Evolutionary conservation across 1,140 invertebrate species (phyloP), one percentile per base, ranked within the genome.

Genomic region (Aphis craccivora): DNA sequence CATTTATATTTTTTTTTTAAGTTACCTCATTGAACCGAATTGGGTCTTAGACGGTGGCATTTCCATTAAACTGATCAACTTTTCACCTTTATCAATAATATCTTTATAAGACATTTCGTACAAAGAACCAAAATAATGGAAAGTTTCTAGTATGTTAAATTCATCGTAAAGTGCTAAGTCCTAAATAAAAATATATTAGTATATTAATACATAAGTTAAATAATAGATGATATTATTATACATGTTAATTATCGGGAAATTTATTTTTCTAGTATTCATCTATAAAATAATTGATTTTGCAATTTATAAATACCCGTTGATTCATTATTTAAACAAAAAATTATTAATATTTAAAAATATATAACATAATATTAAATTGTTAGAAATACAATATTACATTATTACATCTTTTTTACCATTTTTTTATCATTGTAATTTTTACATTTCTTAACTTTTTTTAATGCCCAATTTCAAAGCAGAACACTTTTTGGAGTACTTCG

Each of bases 101-200:
- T 92, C 53, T 22, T 76, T 14, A 11, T 86, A 92, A 30, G 90
- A 60, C 93, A 94, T 94, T 35, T 91, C 90, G 84, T 94, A 94
- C 23, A 94, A 76, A 37, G 89, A 91, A 1, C 93, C 93, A 25
- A 94, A 94, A 92, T 91, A 94, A 25, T 94, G 93, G 20, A 94
- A 87, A 8, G 93, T 94, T 43, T 94, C 93, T 87, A 48, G 25
- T 90, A 94, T 94, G 51, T 86, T 92, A n/a, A 94, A 91, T 91
- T 94, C 93, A 4, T 94, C 84, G 53, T 94, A 94, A 6, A 94
- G 90, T 43, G 89, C 88, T 40, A 94, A 67, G 30, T 87, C 84
- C 67, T 87, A 45, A 91, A 96, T 40, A 2, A 55, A 90, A 37
- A 55, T n/a, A 67, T 20, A 51, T 51, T 14, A 51, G 48, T 51